Percentiles rank a stretch among this genome's conserved stretches.
phyloP scores from a whole-genome alignment of 1,140 invertebrate genomes.

The Pararge aegeria region DNA sequence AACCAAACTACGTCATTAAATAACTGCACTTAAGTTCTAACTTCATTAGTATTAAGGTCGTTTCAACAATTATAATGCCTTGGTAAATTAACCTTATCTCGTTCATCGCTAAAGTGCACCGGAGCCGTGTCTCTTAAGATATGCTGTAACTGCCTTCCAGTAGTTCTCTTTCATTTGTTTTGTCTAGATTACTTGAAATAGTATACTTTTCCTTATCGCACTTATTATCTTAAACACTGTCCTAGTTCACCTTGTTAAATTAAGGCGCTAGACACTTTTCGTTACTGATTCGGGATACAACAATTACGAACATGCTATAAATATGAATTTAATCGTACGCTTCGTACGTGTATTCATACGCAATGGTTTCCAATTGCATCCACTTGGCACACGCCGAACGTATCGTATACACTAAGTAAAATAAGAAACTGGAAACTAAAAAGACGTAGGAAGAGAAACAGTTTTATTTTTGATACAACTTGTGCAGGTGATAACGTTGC shows the following conservation, averaged over 20 bases:
- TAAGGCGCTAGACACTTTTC: not conserved
- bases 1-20: not conserved
- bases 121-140: conserved; percentile 20
- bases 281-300: no score
- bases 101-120: conserved; percentile 14
- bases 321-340: no score
- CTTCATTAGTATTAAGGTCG: conserved; percentile 29
- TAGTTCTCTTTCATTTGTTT: not conserved
- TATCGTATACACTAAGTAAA: no score
- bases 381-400: no score
- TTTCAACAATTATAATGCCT: conserved; percentile 26
- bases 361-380: no score
- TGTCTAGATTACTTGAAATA: conserved; percentile 11
- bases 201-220: not conserved
- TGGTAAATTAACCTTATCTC: conserved; percentile 29
- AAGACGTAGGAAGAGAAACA: no score
- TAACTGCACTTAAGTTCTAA: conserved; percentile 14
- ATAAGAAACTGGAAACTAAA: no score
- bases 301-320: no score
- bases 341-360: no score
- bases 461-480: no score
- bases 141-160: conserved; percentile 18
- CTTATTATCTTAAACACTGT: conserved; percentile 9
- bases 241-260: not conserved
- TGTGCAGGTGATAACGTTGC: no score